Evolutionary conservation across 2,888 invertebrate genomes (phyloP), one percentile per base, ranked within the genome.

Genomic region (Tillus elongatus): DNA sequence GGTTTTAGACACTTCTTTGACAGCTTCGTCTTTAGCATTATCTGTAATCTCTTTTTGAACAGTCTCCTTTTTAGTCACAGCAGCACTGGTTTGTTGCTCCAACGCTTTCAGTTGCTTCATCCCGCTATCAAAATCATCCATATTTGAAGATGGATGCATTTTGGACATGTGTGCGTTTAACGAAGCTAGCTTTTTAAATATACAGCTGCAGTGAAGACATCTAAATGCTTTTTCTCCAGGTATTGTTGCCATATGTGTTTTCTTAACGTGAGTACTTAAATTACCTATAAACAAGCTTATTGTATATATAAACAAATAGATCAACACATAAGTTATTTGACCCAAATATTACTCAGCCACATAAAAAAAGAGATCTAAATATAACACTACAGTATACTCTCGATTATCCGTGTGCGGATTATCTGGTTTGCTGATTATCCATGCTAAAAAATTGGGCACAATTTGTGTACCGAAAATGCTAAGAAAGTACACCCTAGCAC

Each of bases 111-210:
- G 37, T 42, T 56, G 56, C 11, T 47, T 48, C 29, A 58, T 52
- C 4, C 60, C 49, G 12, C 44, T 30, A 49, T 45, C 26, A 49
- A 47, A 36, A 52, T 50, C 0, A 60, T 49, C 56, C 82, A 80
- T 33, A 68, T 67, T 47, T n/a, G n/a, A n/a, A n/a, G n/a, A n/a
- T n/a, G n/a, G n/a, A n/a, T n/a, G n/a, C n/a, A n/a, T n/a, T n/a
- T 74, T 70, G 24, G 76, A 77, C 45, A 80, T 71, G 51, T 83
- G 83, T 6, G 76, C 75, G 55, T 80, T 80, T 8, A 82, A 63
- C 43, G 77, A 75, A 6, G 77, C 76, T 2, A 80, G 63, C 53
- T 73, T 76, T 49, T 73, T 72, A 59, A 81, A 82, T 13, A 75
- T 70, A 58, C 82, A 82, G 3, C 73, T 65, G 53, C 83, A 83